phyloP scores from a whole-genome alignment of 2,113 vertebrate genomes.

The Pithys albifrons region DNA sequence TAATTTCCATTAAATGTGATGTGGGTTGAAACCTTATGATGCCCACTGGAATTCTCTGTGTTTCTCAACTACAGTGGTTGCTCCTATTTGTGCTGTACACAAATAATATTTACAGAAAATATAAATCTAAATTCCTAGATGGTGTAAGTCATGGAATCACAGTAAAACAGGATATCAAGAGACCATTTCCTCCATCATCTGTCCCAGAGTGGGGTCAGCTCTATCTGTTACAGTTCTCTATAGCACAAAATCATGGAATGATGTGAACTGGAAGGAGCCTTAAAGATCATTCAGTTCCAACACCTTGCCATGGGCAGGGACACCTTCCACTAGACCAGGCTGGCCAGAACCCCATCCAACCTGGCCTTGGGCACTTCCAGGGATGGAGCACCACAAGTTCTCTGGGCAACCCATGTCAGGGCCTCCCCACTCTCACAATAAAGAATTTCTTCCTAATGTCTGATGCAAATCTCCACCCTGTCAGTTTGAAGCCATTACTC shows the following conservation, averaged over 20 bases:
- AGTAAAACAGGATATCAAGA: not conserved
- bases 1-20: conserved; percentile 18
- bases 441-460: not conserved
- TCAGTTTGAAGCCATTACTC: not conserved
- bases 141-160: not conserved
- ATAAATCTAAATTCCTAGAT: not conserved
- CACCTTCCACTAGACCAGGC: fast-evolving
- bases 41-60: not conserved
- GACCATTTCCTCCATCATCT: not conserved
- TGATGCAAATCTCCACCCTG: not conserved
- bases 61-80: not conserved
- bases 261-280: not conserved
- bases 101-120: not conserved
- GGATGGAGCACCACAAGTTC: not conserved
- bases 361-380: not conserved
- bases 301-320: not conserved
- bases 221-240: not conserved
- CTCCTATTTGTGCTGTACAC: not conserved
- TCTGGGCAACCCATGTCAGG: not conserved
- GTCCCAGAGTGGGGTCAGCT: not conserved
- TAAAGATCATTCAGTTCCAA: fast-evolving
- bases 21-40: not conserved
- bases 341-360: fast-evolving
- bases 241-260: not conserved
- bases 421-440: fast-evolving